Conservation (phyloP, 1,140 invertebrate species). For the Proctacanthus coquilletti region DNA sequence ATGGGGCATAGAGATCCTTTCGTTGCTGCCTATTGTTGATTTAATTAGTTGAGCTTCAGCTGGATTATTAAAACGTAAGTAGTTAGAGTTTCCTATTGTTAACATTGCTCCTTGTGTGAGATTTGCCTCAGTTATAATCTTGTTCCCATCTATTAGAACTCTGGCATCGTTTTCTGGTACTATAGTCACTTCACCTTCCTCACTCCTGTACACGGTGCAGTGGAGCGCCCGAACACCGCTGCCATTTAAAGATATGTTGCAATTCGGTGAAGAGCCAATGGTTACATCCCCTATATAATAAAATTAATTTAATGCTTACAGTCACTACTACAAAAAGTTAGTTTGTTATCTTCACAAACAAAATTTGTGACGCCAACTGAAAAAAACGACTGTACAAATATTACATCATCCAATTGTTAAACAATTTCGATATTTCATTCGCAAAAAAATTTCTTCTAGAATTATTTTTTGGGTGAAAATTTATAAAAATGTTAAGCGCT, state of each 20-base stretch:
- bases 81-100: conserved; percentile 72
- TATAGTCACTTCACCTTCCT: conserved; percentile 68
- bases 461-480: background rate
- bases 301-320: background rate
- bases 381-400: too few species aligned
- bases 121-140: conserved; percentile 19
- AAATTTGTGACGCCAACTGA: too few species aligned
- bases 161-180: conserved; percentile 38
- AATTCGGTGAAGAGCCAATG: conserved; percentile 51
- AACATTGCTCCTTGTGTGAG: conserved; percentile 59
- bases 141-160: conserved; percentile 21
- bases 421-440: too few species aligned
- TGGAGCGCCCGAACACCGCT: conserved; percentile 66
- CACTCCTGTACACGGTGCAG: conserved; percentile 48
- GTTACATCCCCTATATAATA: too few species aligned
- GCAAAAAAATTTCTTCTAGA: too few species aligned
- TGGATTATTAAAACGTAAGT: conserved; percentile 80
- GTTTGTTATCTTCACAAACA: too few species aligned
- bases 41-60: conserved; percentile 69
- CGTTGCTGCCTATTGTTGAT: conserved; percentile 28
- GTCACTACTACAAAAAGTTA: conserved; percentile 11
- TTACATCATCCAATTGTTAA: too few species aligned
- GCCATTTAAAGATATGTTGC: conserved; percentile 65
- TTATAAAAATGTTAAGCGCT: conserved; percentile 8
- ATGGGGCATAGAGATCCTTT: conserved; percentile 57